phyloP scores from a whole-genome alignment of 2,888 invertebrate genomes.

The Globia sparganii region DNA sequence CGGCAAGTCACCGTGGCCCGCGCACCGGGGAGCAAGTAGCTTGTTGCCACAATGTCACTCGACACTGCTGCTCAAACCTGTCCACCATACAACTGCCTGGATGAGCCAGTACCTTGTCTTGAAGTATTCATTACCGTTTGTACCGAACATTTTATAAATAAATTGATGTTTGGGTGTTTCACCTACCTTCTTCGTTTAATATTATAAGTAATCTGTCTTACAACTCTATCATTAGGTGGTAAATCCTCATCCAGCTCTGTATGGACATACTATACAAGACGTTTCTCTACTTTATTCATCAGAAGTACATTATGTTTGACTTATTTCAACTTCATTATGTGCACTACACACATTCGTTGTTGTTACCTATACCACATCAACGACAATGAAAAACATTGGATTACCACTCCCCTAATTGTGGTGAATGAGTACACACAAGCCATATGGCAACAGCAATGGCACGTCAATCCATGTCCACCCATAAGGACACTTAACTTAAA shows the following conservation, averaged over 20 bases:
- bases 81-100: constrained; percentile 54
- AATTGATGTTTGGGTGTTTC: background rate
- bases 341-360: background rate
- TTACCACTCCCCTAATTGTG: constrained; percentile 69
- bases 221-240: background rate
- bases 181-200: background rate
- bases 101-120: constrained; percentile 6
- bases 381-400: constrained; percentile 65
- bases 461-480: constrained; percentile 85
- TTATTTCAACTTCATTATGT: background rate
- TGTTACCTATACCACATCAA: constrained; percentile 38
- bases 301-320: background rate
- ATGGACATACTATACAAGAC: background rate
- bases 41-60: constrained; percentile 79
- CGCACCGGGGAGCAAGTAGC: constrained; percentile 71
- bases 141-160: background rate
- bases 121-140: constrained; percentile 41
- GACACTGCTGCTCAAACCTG: constrained; percentile 69
- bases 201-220: too few relatives aligned
- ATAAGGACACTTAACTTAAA: constrained; percentile 68
- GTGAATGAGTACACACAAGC: constrained; percentile 54
- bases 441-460: constrained; percentile 55
- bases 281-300: background rate
- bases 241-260: background rate
- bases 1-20: constrained; percentile 67